Percentiles rank a stretch among this genome's conserved stretches.
These are phyloP conservation scores for Drosophila meridiana DNA, from an alignment of 2,888 invertebrate genomes.

Conservation along the genomic window DNA sequence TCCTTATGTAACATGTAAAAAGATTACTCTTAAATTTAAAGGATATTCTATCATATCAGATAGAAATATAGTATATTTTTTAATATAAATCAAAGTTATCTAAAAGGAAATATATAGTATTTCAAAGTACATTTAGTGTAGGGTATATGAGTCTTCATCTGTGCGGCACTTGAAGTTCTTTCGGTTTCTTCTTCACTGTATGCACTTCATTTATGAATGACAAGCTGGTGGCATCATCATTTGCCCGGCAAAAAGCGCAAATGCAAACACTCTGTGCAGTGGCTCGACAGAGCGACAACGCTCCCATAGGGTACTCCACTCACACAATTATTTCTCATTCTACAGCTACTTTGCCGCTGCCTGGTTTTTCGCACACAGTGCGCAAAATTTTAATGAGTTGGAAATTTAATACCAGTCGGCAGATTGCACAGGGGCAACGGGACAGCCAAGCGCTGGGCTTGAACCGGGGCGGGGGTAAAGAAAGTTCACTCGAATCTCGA, in stretches of 20 bases:
- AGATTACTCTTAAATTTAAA: neutral
- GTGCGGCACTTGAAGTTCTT: neutral
- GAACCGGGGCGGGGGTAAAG: neutral
- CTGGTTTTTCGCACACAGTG: conserved; percentile 61
- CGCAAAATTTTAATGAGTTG: conserved; percentile 80
- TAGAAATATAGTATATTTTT: no score
- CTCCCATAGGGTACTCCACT: conserved; percentile 28
- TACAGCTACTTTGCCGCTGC: conserved; percentile 15
- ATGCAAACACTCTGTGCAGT: conserved; percentile 57
- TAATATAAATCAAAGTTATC: neutral
- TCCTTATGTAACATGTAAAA: neutral
- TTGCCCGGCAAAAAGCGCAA: conserved; percentile 48
- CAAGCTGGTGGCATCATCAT: conserved; percentile 33
- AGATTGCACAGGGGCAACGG: conserved; percentile 49
- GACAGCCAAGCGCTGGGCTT: neutral
- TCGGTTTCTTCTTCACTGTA: conserved; percentile 20
- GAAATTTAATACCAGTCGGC: conserved; percentile 74
- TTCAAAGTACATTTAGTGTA: neutral
- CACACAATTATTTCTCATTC: conserved; percentile 24
- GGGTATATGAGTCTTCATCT: neutral
- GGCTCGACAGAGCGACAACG: conserved; percentile 9
- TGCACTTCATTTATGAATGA: conserved; percentile 66
- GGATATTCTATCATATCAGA: no score
- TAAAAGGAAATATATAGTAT: neutral
- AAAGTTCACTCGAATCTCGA: conserved; percentile 15